Conservation (phyloP, 1,140 invertebrate species). For the Panagrolaimus sp. region DNA sequence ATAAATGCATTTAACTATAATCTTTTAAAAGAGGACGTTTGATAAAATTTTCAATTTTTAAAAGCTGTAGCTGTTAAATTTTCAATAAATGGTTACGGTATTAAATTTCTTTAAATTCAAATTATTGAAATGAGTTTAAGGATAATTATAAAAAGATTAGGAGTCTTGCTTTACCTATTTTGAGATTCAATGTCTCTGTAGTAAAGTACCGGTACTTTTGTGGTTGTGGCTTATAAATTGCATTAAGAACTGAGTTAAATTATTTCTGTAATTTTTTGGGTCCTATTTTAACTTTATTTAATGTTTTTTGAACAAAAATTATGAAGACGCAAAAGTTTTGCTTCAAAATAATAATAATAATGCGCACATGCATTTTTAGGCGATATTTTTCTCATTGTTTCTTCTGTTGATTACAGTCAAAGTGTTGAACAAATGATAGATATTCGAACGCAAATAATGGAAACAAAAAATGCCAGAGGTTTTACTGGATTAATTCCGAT, state of each 20-base stretch:
- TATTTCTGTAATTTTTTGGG: conserved; percentile 44
- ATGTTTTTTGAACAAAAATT: conserved; percentile 55
- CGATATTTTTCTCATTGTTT: conserved; percentile 43
- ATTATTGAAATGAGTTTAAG: too few species aligned
- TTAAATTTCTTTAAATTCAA: too few species aligned
- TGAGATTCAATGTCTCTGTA: too few species aligned
- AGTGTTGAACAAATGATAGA: conserved; percentile 38
- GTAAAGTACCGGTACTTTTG: too few species aligned
- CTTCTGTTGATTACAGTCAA: conserved; percentile 30
- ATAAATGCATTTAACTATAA: too few species aligned
- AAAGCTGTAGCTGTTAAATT: too few species aligned
- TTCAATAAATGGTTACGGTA: too few species aligned
- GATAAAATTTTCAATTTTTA: too few species aligned
- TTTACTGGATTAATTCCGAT: conserved; percentile 47
- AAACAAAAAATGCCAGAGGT: conserved; percentile 37
- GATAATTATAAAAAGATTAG: too few species aligned
- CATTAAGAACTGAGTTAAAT: not conserved
- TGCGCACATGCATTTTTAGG: conserved; percentile 39
- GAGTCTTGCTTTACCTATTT: too few species aligned
- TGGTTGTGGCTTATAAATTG: too few species aligned
- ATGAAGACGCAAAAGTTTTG: conserved; percentile 34
- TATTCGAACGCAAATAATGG: conserved; percentile 40
- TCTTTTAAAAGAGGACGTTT: too few species aligned
- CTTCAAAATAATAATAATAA: conserved; percentile 38
- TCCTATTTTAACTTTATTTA: conserved; percentile 37